A percentile compares a stretch with the other conserved stretches of the same genome.
phyloP scores from a whole-genome alignment of 2,113 vertebrate species.

The Tetraodon nigroviridis region DNA sequence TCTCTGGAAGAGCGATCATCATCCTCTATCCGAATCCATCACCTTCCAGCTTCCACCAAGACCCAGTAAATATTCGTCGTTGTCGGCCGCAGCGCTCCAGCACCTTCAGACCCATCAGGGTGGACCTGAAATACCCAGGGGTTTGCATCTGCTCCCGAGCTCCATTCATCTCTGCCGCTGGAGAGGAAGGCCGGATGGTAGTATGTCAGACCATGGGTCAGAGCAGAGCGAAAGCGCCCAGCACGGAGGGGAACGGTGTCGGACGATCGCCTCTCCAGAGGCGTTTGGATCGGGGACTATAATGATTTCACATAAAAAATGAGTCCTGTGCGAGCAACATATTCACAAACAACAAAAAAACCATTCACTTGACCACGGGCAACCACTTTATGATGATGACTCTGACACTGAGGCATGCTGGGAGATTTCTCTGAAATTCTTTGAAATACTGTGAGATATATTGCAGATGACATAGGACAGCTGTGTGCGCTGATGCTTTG shows the following conservation, averaged over 20 bases:
- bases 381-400: no score
- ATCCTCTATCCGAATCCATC: constrained; percentile 84
- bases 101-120: constrained; percentile 56
- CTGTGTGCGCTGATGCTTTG: no score
- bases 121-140: constrained; percentile 75
- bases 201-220: constrained; percentile 23
- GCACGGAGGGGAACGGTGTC: constrained; percentile 15
- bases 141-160: constrained; percentile 62
- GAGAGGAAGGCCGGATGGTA: constrained; percentile 17
- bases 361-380: background rate
- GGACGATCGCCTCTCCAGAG: constrained; percentile 5
- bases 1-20: constrained; percentile 95
- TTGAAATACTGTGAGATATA: no score
- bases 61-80: constrained; percentile 81
- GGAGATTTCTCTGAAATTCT: no score
- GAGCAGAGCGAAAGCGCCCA: constrained; percentile 6
- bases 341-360: constrained; percentile 4
- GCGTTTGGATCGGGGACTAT: constrained; percentile 4
- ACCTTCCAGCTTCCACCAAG: constrained; percentile 76
- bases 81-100: constrained; percentile 68
- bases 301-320: constrained; percentile 19
- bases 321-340: background rate
- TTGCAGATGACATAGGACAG: no score
- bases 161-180: constrained; percentile 82
- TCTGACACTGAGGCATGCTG: no score